Evolutionary conservation across 2,797 vertebrate genomes (phyloP).

Genomic region (Sphenodon punctatus): DNA sequence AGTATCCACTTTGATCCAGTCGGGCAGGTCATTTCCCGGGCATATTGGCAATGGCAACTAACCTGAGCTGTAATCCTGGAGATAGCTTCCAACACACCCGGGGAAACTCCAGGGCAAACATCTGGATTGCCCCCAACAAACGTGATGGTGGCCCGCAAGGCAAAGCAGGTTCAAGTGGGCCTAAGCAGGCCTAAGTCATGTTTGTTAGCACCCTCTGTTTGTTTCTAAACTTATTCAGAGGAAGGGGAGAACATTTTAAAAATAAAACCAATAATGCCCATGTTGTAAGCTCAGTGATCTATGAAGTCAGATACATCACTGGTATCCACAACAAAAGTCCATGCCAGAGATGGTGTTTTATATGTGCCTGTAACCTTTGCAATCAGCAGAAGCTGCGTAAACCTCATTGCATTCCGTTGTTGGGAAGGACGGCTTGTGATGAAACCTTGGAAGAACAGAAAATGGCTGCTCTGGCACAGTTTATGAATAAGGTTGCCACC

Average conservation of each 20-base stretch:
- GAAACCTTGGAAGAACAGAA: neutral
- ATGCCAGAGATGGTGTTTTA: fast-evolving
- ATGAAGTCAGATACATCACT: fast-evolving
- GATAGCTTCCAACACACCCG: neutral
- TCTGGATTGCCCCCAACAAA: too few relatives aligned
- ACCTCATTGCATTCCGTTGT: neutral
- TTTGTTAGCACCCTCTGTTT: neutral
- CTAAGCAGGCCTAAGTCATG: too few relatives aligned
- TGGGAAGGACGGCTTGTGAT: neutral
- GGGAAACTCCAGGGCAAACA: neutral
- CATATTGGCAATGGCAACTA: too few relatives aligned
- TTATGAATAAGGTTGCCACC: too few relatives aligned
- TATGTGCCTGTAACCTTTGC: neutral
- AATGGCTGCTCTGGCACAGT: neutral
- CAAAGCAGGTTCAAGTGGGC: too few relatives aligned
- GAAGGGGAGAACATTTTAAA: neutral
- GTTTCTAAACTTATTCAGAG: neutral
- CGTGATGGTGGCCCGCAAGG: too few relatives aligned
- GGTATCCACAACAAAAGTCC: neutral
- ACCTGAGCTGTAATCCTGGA: too few relatives aligned
- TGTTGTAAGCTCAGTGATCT: fast-evolving
- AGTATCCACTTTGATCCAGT: too few relatives aligned
- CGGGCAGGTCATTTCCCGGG: too few relatives aligned
- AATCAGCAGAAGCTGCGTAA: neutral
- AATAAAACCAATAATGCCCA: neutral